Evolutionary conservation across 1,140 invertebrate genomes (phyloP), one percentile per base, ranked within the genome.

Genomic region (Bicyclus anynana): DNA sequence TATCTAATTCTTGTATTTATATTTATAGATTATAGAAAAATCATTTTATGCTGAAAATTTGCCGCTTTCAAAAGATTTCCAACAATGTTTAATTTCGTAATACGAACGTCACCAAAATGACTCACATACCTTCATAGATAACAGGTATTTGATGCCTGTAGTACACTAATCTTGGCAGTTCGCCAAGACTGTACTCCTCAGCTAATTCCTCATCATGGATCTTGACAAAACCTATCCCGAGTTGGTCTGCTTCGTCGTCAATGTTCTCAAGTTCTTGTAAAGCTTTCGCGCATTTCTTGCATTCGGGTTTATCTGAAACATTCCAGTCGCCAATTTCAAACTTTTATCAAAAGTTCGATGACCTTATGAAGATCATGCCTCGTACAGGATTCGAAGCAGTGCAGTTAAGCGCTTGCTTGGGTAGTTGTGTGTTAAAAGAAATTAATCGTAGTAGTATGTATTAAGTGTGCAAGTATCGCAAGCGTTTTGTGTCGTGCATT

Each of bases 71-170:
- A 40, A 16, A 18, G 37, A 40, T 2, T 40, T 17, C 5, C 37
- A 57, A 26, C 29, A 42, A 53, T 21, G 27, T 53, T 54, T 48
- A 53, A 58, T 74, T 70, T 72, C 65, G 53, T 65, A 62, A 70
- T 68, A 53, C 62, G 44, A 71, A 66, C 67, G 65, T 74, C 69
- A 73, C 1, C 38, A 74, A 67, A 72, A 75, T 76, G 69, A 79
- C 56, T 76, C 67, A 89, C 90, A 90, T 91, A 97, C 96, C 93
- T 92, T 97, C 95, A 84, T 97, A 98, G 76, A 98, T 95, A 74
- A 98, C 96, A 63, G 97, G 97, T 81, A 97, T 97, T 90, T 97
- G 94, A 89, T 97, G 95, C 73, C 96, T 93, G 87, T 98, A 98
- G 89, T 98, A 98, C 44, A 98, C 96, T 64, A 98, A 91, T 77